Evolutionary conservation across 2,888 invertebrate genomes (phyloP), one percentile per base, ranked within the genome.

Genomic region (Carabus problematicus): DNA sequence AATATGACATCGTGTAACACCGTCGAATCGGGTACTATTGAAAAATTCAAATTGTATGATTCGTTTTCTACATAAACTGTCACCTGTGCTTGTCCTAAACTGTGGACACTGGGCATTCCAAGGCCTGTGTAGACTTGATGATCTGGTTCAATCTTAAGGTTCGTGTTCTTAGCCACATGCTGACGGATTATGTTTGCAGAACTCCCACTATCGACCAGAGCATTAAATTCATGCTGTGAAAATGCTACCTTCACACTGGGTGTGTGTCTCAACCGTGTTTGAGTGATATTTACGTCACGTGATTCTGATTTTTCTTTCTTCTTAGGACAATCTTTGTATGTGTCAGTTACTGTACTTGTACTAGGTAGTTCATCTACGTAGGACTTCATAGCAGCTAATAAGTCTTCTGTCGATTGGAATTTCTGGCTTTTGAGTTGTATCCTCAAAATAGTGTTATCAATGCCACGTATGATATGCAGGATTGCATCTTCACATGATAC

Each of bases 1-100:
- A 49, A 49, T 6, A 49, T 49, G 7, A 49, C 49, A 49, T 49
- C 49, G n/a, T 49, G 49, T 6, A 16, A 49, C 7, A 49, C 12
- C n/a, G 49, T 16, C 7, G 49, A 49, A 8, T 7, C n/a, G 7
- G 49, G 49, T 16, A 49, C 6, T 49, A 49, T 16, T 49, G 49
- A 49, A 49, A 49, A 49, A 49, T n/a, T 12, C 49, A 49, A 49
- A 49, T 49, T n/a, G n/a, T n/a, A n/a, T n/a, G n/a, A n/a, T n/a
- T n/a, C n/a, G n/a, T n/a, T n/a, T n/a, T n/a, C n/a, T n/a, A n/a
- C n/a, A n/a, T n/a, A n/a, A n/a, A n/a, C n/a, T n/a, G n/a, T n/a
- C n/a, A n/a, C n/a, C n/a, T n/a, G n/a, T n/a, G n/a, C n/a, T n/a
- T n/a, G 49, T 8, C 49, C 49, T 16, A 49, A n/a, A 16, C 49